Conservation (phyloP, 2,888 invertebrate species). For the Globia sparganii region DNA sequence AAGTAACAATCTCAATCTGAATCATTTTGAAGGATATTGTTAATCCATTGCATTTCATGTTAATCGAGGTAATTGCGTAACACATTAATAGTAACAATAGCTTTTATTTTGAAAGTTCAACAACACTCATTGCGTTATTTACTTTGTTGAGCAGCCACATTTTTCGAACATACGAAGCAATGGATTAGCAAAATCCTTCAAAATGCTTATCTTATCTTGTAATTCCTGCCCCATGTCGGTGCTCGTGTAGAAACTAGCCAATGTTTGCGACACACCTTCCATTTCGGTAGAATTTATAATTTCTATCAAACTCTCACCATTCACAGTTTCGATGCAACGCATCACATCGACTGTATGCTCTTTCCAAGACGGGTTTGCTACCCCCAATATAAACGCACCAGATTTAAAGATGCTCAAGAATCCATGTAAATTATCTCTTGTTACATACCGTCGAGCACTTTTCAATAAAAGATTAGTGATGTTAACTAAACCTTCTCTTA, state of each 20-base stretch:
- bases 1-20: no score
- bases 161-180: no score
- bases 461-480: constrained; percentile 63
- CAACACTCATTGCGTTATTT: no score
- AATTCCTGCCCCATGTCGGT: constrained; percentile 40
- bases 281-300: constrained; percentile 49
- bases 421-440: constrained; percentile 58
- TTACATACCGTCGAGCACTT: constrained; percentile 51
- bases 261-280: constrained; percentile 34
- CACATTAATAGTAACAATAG: no score
- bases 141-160: no score
- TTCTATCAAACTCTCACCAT: constrained; percentile 48
- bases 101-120: no score
- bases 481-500: constrained; percentile 67
- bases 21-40: no score
- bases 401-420: constrained; percentile 54
- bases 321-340: constrained; percentile 52
- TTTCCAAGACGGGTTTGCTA: constrained; percentile 53
- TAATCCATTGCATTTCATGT: no score
- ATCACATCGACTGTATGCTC: constrained; percentile 43
- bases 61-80: no score
- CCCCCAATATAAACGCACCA: constrained; percentile 47
- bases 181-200: constrained; percentile 35
- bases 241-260: constrained; percentile 20
- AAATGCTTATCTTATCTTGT: constrained; percentile 42